A percentile compares a stretch with the other conserved stretches of the same genome.
These are phyloP conservation scores for Fratercula arctica DNA, from an alignment of 2,797 vertebrate genomes.

Conservation along the genomic window DNA sequence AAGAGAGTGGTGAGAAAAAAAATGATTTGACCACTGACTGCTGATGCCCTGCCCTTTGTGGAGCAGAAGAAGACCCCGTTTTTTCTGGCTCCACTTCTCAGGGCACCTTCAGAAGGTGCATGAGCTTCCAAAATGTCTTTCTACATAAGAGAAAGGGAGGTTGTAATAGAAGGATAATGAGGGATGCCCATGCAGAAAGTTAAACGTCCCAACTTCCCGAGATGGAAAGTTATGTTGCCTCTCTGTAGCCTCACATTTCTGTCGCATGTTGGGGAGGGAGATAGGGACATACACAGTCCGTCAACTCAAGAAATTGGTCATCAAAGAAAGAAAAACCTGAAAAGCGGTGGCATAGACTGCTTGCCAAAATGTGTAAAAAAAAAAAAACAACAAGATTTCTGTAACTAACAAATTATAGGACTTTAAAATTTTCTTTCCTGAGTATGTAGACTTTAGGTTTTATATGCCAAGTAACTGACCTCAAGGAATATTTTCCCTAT, in stretches of 20 bases:
- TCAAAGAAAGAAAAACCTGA: neutral
- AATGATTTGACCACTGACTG: neutral
- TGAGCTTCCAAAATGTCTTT: neutral
- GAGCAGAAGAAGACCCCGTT: neutral
- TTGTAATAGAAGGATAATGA: neutral
- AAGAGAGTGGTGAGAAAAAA: neutral
- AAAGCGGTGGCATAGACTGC: neutral
- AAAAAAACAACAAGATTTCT: neutral
- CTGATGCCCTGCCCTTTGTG: neutral
- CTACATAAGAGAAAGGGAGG: neutral
- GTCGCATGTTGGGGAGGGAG: neutral
- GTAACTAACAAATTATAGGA: neutral
- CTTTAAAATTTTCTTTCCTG: neutral
- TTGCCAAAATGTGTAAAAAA: neutral
- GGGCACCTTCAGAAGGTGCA: neutral
- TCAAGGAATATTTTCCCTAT: neutral
- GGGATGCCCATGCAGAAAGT: neutral
- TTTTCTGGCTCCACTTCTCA: neutral
- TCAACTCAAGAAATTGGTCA: neutral
- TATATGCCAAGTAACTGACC: neutral
- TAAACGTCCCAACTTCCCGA: neutral
- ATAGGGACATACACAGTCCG: accelerated
- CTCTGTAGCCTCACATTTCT: neutral
- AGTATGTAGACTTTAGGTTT: neutral
- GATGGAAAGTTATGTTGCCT: neutral